Evolutionary conservation across 2,113 vertebrate genomes (phyloP), one percentile per base, ranked within the genome.

Genomic region (Cyanocitta stelleri): DNA sequence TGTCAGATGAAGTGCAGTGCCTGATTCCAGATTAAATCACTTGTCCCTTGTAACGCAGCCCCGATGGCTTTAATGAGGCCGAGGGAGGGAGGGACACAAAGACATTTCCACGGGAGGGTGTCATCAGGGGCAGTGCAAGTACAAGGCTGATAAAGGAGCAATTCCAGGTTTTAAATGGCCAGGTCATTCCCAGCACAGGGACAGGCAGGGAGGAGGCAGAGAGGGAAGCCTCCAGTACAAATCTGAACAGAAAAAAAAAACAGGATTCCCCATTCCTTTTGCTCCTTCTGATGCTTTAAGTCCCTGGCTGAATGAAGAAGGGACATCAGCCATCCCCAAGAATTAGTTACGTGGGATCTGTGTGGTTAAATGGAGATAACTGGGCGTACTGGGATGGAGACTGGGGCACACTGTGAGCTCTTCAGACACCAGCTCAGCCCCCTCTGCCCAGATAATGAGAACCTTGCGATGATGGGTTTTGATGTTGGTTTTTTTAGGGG

Each of bases 141-240:
- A 33, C 83, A 30, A 61, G 90, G 67, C 90, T 89, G 94, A 58
- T 44, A 56, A 90, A 93, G 79, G 67, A 91, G 59, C 63, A 84
- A 8, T 90, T 92, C 54, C 72, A 74, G 74, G 30, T 83, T 78
- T 81, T 46, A 54, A 83, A 66, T 51, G 66, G 44, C 43, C 51
- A n/a, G 62, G 63, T 55, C 83, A 54, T 39, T 91, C 76, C 73
- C 64, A 73, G 76, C 27, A 16, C 54, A 51, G 41, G 19, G 83
- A 26, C 62, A 78, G 86, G 71, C 33, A 24, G 83, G 46, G 37
- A 62, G 74, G 61, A 84, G 69, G n/a, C 41, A 7, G 4, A 71
- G 63, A 46, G 80, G 58, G 78, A 89, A 82, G 41, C 32, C 37
- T 84, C 48, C 55, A 37, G 37, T 7, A 41, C 21, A 41, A 6